phyloP scores from a whole-genome alignment of 2,113 vertebrate species.

The Dryoscopus gambensis region DNA sequence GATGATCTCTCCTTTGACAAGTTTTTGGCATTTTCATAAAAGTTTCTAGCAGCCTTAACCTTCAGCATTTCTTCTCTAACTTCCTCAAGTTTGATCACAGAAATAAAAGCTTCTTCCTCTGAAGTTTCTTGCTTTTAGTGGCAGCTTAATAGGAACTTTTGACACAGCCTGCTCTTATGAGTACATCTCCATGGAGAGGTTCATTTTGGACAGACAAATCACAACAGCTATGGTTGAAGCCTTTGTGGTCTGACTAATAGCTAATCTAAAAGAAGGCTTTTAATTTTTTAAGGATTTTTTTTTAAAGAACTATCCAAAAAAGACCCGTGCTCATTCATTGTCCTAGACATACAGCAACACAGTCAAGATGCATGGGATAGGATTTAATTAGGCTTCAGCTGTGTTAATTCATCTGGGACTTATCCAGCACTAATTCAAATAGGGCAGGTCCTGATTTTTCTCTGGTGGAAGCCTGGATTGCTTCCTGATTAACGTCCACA shows the following conservation, averaged over 20 bases:
- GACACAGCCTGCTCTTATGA: background rate
- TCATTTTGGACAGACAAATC: background rate
- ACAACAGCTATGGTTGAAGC: background rate
- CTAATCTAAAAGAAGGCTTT: background rate
- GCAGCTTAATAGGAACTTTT: background rate
- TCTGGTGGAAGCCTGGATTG: background rate
- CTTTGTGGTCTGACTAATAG: background rate
- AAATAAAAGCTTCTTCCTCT: background rate
- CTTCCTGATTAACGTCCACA: background rate
- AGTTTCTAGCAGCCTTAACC: background rate
- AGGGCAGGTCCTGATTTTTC: background rate
- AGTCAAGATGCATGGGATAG: background rate
- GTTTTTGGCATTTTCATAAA: background rate
- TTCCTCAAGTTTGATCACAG: background rate
- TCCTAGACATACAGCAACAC: background rate
- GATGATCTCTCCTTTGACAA: background rate
- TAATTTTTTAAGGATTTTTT: background rate
- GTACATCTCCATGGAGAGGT: background rate
- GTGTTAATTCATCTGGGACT: background rate
- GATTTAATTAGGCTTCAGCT: conserved; percentile 25
- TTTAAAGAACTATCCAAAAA: background rate
- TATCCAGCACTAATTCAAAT: conserved; percentile 2
- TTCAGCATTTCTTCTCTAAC: background rate
- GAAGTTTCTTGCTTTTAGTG: background rate
- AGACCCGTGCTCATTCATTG: background rate